Evolutionary conservation across 2,113 vertebrate species (phyloP).

Genomic region (Trogon surrucura): DNA sequence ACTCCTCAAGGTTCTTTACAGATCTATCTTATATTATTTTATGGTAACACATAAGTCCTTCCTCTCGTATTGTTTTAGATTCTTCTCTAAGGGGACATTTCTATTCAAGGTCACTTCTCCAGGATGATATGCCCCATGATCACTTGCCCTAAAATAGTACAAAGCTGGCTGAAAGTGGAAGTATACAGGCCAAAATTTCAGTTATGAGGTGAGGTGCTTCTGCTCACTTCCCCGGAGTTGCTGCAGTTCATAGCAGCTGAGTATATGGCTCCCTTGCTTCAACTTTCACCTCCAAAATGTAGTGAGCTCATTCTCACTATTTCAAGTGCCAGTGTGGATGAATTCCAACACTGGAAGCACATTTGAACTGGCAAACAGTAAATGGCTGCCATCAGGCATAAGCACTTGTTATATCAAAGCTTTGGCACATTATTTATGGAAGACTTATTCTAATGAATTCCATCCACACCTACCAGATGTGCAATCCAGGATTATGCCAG

Average conservation of each 20-base stretch:
- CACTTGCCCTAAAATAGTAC: neutral
- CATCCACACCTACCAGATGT: slow-evolving; percentile 72
- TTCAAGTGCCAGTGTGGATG: slow-evolving; percentile 66
- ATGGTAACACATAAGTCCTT: neutral
- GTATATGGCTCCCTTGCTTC: neutral
- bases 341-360: slow-evolving; percentile 59
- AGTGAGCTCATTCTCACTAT: slow-evolving; percentile 47
- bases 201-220: neutral
- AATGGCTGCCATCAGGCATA: slow-evolving; percentile 62
- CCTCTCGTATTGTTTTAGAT: neutral
- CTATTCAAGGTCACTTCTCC: neutral
- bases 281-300: slow-evolving; percentile 26
- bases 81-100: neutral
- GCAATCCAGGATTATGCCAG: slow-evolving; percentile 52
- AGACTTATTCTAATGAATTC: slow-evolving; percentile 70
- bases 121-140: neutral
- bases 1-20: slow-evolving; percentile 23
- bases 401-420: slow-evolving; percentile 64
- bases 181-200: neutral
- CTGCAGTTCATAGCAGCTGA: neutral
- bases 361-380: slow-evolving; percentile 71
- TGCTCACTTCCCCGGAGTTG: neutral
- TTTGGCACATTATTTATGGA: slow-evolving; percentile 70
- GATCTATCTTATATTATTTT: neutral
- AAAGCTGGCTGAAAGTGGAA: neutral